phyloP scores from a whole-genome alignment of 2,113 vertebrate genomes.

The Pelodiscus sinensis region DNA sequence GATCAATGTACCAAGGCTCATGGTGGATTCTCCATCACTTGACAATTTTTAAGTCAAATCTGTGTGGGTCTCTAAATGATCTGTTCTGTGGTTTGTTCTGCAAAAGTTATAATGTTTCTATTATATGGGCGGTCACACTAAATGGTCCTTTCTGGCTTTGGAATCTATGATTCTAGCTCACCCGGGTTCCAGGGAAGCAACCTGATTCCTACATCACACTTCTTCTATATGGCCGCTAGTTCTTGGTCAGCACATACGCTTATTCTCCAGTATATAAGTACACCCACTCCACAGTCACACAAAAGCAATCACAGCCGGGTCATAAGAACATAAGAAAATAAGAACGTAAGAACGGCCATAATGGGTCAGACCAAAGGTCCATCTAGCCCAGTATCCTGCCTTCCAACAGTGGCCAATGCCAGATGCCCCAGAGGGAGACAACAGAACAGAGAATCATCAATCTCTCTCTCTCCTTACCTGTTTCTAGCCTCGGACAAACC shows the following conservation, averaged over 20 bases:
- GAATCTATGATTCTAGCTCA: not conserved
- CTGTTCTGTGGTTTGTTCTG: not conserved
- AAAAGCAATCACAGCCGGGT: not conserved
- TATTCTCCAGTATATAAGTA: not conserved
- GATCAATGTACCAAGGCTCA: not conserved
- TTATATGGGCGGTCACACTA: not conserved
- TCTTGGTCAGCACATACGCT: not conserved
- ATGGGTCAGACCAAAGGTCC: too few species aligned
- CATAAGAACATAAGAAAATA: too few species aligned
- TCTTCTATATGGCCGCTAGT: not conserved
- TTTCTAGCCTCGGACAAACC: too few species aligned
- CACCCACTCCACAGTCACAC: not conserved
- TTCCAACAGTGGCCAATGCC: too few species aligned
- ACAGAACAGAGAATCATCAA: too few species aligned
- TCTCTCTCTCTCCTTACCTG: too few species aligned
- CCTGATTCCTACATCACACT: not conserved
- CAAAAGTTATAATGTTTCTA: not conserved
- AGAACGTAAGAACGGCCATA: too few species aligned
- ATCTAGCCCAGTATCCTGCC: too few species aligned
- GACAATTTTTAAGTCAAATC: not conserved
- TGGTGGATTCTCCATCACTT: not conserved
- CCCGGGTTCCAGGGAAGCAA: not conserved
- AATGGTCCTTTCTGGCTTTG: not conserved
- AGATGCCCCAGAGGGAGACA: too few species aligned
- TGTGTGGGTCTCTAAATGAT: not conserved